Conservation (phyloP, 2,113 vertebrate species). For the Nannospalax galili region DNA sequence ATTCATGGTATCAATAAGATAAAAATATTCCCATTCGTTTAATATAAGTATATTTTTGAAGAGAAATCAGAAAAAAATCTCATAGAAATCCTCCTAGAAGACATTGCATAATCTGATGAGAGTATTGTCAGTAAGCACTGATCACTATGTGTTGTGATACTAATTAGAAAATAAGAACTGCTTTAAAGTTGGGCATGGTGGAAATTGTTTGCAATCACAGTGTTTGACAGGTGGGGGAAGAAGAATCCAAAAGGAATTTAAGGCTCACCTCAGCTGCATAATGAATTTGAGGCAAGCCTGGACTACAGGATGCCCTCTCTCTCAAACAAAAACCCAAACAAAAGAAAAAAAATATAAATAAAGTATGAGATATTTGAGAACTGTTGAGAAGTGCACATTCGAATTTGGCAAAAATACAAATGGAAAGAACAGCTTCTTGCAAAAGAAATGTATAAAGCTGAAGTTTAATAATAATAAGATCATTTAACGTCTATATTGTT, state of each 20-base stretch:
- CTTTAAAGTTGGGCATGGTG: not conserved
- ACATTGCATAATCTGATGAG: not conserved
- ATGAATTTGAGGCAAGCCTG: not conserved
- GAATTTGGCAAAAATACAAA: not conserved
- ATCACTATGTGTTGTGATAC: not conserved
- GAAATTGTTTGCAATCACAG: not conserved
- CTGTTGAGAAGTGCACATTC: not conserved
- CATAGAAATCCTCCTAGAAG: not conserved
- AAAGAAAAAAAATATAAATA: not conserved
- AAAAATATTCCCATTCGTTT: not conserved
- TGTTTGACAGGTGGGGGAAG: not conserved
- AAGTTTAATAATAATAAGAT: not conserved
- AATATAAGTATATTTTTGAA: constrained; percentile 35
- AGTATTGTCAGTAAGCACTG: not conserved
- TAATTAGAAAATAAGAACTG: not conserved
- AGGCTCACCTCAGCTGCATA: not conserved
- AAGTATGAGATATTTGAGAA: not conserved
- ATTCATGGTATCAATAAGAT: not conserved
- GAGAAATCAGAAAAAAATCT: constrained; percentile 11
- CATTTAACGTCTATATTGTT: not conserved
- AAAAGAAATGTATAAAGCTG: not conserved
- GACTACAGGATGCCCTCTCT: not conserved
- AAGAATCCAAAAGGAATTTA: not conserved
- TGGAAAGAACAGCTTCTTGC: not conserved
- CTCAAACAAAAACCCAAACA: not conserved